Conservation (phyloP, 2,888 invertebrate genomes). For the Parnassius apollo region DNA sequence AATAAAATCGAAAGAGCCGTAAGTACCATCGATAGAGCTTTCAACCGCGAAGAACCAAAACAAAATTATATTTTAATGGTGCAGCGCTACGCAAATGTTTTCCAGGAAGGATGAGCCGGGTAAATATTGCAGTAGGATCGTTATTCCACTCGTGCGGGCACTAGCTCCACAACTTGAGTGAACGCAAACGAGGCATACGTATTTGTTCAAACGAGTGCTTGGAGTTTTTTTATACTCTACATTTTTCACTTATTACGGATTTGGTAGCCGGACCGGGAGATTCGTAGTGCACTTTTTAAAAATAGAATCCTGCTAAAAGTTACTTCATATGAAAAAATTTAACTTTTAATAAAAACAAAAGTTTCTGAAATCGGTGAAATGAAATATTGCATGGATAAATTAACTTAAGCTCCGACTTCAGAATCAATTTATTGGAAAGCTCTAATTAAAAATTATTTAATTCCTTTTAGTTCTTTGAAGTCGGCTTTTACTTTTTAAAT, state of each 20-base stretch:
- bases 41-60: neutral
- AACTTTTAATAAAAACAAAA: no score
- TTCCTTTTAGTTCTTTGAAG: no score
- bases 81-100: neutral
- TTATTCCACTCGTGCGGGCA: slow-evolving; percentile 12
- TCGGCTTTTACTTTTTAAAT: no score
- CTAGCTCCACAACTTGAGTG: slow-evolving; percentile 12
- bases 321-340: no score
- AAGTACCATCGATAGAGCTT: slow-evolving; percentile 5
- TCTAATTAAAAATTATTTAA: no score
- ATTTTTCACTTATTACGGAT: neutral
- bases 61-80: slow-evolving; percentile 1
- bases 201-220: neutral
- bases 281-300: neutral
- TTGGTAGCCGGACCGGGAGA: neutral
- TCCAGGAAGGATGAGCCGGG: neutral
- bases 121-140: neutral
- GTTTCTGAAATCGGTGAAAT: no score
- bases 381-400: no score
- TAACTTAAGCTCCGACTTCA: no score
- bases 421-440: no score
- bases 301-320: no score
- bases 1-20: slow-evolving; percentile 2
- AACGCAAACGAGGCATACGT: slow-evolving; percentile 36
- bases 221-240: neutral